Conservation (phyloP, 2,113 vertebrate genomes). For the Nannobrachium achirus region DNA sequence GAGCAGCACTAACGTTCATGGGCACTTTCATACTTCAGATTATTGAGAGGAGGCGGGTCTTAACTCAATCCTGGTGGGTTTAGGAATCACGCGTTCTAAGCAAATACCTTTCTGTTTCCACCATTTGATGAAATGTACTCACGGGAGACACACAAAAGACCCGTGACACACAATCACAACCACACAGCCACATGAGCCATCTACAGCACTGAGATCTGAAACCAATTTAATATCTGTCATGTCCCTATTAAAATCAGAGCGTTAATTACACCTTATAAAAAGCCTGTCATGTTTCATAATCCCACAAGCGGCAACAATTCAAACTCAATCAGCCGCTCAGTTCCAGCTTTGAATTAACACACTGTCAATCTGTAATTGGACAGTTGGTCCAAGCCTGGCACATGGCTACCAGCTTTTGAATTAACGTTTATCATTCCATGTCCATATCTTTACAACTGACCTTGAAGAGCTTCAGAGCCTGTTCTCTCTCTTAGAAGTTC, state of each 20-base stretch:
- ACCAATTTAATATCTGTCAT: slow-evolving; percentile 82
- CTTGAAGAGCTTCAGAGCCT: slow-evolving; percentile 54
- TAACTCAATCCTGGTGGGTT: too few relatives aligned
- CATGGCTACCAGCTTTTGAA: slow-evolving; percentile 54
- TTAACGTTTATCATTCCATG: slow-evolving; percentile 59
- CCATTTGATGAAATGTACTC: slow-evolving; percentile 12
- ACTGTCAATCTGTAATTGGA: slow-evolving; percentile 62
- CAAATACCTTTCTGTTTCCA: not conserved
- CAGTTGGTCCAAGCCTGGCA: slow-evolving; percentile 24
- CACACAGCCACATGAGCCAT: slow-evolving; percentile 30
- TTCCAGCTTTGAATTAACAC: slow-evolving; percentile 61
- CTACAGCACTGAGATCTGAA: slow-evolving; percentile 66
- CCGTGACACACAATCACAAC: not conserved
- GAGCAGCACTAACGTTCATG: too few relatives aligned
- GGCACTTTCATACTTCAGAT: too few relatives aligned
- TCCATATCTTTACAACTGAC: slow-evolving; percentile 58
- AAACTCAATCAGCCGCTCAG: slow-evolving; percentile 71
- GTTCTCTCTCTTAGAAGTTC: slow-evolving; percentile 53
- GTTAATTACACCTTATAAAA: slow-evolving; percentile 84
- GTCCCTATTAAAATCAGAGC: slow-evolving; percentile 78
- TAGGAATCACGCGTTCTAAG: too few relatives aligned
- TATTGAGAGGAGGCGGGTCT: too few relatives aligned
- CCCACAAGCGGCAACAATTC: slow-evolving; percentile 70
- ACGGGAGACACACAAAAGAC: not conserved
- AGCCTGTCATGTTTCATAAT: slow-evolving; percentile 81